These are phyloP conservation scores for Pachymerium ferrugineum DNA, from an alignment of 2,888 invertebrate genomes.

Conservation along the genomic window DNA sequence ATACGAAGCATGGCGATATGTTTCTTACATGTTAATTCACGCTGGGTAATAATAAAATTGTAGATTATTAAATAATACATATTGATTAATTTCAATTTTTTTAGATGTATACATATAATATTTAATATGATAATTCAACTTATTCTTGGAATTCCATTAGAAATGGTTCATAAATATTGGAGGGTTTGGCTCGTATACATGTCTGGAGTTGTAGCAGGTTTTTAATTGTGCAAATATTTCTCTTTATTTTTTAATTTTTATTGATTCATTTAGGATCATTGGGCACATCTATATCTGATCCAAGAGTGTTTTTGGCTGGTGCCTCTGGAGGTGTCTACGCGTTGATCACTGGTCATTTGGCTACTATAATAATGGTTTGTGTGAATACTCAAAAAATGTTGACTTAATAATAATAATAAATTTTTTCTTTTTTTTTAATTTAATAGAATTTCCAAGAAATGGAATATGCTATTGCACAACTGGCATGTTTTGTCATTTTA, in stretches of 20 bases:
- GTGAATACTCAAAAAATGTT: too few species aligned
- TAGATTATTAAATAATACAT: background rate
- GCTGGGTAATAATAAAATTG: slow-evolving; percentile 69
- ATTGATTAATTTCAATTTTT: slow-evolving; percentile 34
- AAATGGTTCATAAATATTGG: slow-evolving; percentile 96
- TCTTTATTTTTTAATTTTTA: background rate
- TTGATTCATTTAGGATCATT: slow-evolving; percentile 46
- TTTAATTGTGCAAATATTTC: background rate
- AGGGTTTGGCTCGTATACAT: slow-evolving; percentile 76
- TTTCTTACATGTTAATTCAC: slow-evolving; percentile 95
- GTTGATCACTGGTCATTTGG: slow-evolving; percentile 84
- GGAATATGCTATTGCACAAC: slow-evolving; percentile 82
- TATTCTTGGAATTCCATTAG: slow-evolving; percentile 85
- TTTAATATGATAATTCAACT: slow-evolving; percentile 89
- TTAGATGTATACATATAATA: slow-evolving; percentile 74
- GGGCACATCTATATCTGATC: slow-evolving; percentile 51
- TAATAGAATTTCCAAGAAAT: slow-evolving; percentile 93
- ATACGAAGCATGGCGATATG: slow-evolving; percentile 84
- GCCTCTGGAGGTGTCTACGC: slow-evolving; percentile 95
- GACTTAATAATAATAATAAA: background rate
- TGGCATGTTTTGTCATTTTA: slow-evolving; percentile 73
- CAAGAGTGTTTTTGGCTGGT: slow-evolving; percentile 71
- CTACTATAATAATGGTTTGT: slow-evolving; percentile 78
- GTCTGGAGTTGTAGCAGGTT: slow-evolving; percentile 77
- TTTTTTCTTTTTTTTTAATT: slow-evolving; percentile 29